These are phyloP conservation scores for Drosophila fungiperda DNA, from an alignment of 2,888 invertebrate genomes.

Conservation along the genomic window DNA sequence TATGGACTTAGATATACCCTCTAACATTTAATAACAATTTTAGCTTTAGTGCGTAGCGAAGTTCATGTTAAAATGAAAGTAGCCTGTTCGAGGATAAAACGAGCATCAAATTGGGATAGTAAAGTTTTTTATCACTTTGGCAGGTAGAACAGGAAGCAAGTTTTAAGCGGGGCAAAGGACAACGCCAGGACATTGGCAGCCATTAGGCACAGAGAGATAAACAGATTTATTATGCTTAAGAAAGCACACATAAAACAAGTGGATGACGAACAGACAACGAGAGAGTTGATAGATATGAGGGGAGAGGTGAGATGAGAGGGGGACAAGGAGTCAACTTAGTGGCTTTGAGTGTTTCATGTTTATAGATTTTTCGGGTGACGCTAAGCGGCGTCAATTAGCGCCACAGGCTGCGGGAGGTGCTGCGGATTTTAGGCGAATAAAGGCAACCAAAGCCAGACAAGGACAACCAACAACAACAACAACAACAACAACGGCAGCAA, in stretches of 20 bases:
- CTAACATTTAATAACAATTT: background rate
- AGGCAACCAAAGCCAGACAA: constrained; percentile 26
- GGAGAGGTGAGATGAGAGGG: no score
- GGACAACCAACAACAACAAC: constrained; percentile 17
- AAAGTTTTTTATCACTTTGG: constrained; percentile 64
- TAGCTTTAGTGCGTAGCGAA: background rate
- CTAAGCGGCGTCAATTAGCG: constrained; percentile 71
- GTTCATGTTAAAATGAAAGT: background rate
- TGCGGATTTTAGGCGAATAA: constrained; percentile 72
- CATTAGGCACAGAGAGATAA: constrained; percentile 67
- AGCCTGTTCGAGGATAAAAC: constrained; percentile 17
- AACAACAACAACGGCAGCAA: constrained; percentile 6
- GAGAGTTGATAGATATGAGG: no score
- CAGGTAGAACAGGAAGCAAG: constrained; percentile 50
- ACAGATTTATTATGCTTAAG: constrained; percentile 76
- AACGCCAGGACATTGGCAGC: constrained; percentile 59
- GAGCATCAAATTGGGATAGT: constrained; percentile 47
- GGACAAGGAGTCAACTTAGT: constrained; percentile 33
- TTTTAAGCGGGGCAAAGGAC: constrained; percentile 61
- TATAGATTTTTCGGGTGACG: constrained; percentile 70
- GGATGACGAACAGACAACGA: background rate
- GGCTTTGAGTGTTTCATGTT: constrained; percentile 43
- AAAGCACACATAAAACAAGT: constrained; percentile 38
- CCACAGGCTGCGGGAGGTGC: constrained; percentile 46
- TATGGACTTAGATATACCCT: background rate